Base-by-base conservation (phyloP, 2,888 invertebrate species). In the Bhutanitis thaidina region DNA sequence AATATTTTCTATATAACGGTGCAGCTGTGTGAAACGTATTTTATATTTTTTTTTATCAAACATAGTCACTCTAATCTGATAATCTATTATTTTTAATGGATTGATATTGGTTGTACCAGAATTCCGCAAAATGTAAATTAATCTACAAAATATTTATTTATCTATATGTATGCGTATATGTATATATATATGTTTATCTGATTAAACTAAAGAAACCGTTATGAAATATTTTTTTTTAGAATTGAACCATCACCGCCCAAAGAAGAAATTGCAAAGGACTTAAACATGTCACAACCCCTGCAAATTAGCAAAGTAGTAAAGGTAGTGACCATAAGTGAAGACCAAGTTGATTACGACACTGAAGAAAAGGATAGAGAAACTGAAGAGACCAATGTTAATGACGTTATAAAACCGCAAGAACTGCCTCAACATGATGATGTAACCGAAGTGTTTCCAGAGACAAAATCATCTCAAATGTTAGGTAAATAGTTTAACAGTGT, bases 181-280 rank as follows among this genome's bases (percentile, higher is more conserved):
- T n/a, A n/a, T n/a, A n/a, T 20, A 20, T 5, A 20, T 5, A 20
- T n/a, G 5, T 20, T 20, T 20, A 20, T 2, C 20, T 20, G 20
- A 20, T 20, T 20, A 20, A 20, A 20, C 20, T 20, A 20, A 20
- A 2, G 3, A 20, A 3, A 20, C 2, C 20, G 5, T 20, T 20
- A 20, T n/a, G n/a, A n/a, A n/a, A n/a, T n/a, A n/a, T n/a, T 27
- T 5, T 12, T 14, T 13, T 41, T 36, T 52, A 83, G 80, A 45
- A 67, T 68, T 35, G 84, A 84, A 53, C 58, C 74, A 30, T 76
- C 75, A 3, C 69, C 75, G n/a, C 61, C 73, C 3, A 85, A 79
- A 64, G 80, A 77, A 12, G 77, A 76, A 8, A 60, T 64, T 7
- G 55, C 67, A 52, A 71, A 78, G 54, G 68, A 73, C 46, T 58